Evolutionary conservation across 2,113 vertebrate species (phyloP).

Genomic region (Ceuthmochares aereus): DNA sequence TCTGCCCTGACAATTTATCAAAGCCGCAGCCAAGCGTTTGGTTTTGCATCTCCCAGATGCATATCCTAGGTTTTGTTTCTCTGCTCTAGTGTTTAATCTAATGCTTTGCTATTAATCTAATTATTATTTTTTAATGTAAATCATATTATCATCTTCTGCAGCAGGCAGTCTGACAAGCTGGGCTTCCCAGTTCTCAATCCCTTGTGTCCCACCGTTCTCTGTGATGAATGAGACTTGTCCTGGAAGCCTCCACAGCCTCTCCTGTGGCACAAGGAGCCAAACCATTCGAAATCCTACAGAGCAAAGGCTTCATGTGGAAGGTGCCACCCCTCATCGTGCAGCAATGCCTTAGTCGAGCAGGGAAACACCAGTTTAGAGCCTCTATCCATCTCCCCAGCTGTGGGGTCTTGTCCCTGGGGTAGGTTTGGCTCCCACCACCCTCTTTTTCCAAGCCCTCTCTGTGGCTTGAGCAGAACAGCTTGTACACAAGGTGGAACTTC

Average conservation of each 20-base stretch:
- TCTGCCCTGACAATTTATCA: background rate
- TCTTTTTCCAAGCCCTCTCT: background rate
- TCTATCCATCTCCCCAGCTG: background rate
- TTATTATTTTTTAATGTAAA: background rate
- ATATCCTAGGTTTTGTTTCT: background rate
- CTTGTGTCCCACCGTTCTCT: background rate
- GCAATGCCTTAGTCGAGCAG: accelerated
- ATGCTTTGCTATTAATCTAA: background rate
- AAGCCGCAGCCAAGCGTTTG: background rate
- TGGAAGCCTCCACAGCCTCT: background rate
- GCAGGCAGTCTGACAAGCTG: accelerated
- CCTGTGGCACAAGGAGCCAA: background rate
- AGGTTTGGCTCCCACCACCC: background rate
- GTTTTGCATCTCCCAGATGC: background rate
- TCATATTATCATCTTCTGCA: background rate
- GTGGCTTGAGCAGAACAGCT: background rate
- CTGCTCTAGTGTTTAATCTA: background rate
- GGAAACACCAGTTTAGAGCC: background rate
- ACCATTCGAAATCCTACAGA: no score
- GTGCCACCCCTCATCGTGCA: accelerated
- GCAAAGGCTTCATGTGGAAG: background rate
- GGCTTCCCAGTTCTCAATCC: background rate
- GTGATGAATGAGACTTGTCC: accelerated
- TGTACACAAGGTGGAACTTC: no score
- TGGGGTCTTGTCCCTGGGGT: accelerated